phyloP scores from a whole-genome alignment of 2,888 invertebrate species.

The Tenthredo notha region DNA sequence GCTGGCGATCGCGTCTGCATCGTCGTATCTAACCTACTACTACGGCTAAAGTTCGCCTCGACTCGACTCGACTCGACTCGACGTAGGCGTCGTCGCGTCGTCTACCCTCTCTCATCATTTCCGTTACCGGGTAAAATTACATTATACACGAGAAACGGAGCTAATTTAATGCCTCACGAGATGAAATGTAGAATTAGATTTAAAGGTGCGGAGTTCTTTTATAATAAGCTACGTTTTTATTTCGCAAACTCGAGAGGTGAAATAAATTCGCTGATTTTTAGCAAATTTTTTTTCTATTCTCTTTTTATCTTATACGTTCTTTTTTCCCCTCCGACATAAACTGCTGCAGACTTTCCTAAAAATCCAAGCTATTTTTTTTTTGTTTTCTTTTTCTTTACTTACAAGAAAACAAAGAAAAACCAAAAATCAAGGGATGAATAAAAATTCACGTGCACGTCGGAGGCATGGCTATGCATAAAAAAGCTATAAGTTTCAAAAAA shows the following conservation, averaged over 20 bases:
- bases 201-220: not conserved
- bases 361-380: not conserved
- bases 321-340: too few species aligned
- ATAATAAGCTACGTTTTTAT: not conserved
- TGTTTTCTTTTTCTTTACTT: not conserved
- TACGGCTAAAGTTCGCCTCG: not conserved
- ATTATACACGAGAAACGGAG: constrained; percentile 47
- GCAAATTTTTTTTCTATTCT: not conserved
- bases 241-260: not conserved
- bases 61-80: not conserved
- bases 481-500: not conserved
- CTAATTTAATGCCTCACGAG: constrained; percentile 37
- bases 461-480: not conserved
- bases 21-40: not conserved
- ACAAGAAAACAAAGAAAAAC: not conserved
- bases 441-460: not conserved
- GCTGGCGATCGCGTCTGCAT: constrained; percentile 42
- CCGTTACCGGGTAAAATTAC: constrained; percentile 43
- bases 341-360: not conserved
- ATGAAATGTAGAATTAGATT: constrained; percentile 49
- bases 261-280: not conserved
- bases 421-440: not conserved
- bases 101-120: constrained; percentile 28
- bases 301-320: not conserved
- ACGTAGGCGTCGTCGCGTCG: not conserved